Evolutionary conservation across 2,888 invertebrate species (phyloP).

Genomic region (Gisinianus flammeolus): DNA sequence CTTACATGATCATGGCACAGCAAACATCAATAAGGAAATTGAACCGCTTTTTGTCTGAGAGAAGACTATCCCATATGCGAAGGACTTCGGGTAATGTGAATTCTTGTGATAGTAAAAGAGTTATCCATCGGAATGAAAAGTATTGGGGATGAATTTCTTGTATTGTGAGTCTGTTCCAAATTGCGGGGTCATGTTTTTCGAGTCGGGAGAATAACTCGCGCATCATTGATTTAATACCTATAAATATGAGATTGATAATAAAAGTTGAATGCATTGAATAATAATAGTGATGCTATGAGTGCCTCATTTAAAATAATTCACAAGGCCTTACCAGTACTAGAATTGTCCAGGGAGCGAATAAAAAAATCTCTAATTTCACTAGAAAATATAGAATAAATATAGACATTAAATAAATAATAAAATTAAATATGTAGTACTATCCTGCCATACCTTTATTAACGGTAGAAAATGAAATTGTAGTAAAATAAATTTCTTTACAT

Average conservation of each 20-base stretch:
- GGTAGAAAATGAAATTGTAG: too few species aligned
- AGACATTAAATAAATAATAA: too few species aligned
- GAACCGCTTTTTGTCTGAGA: slow-evolving; percentile 88
- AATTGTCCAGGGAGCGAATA: slow-evolving; percentile 92
- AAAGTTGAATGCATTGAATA: too few species aligned
- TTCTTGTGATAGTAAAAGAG: slow-evolving; percentile 93
- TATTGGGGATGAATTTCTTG: slow-evolving; percentile 88
- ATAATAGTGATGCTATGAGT: too few species aligned
- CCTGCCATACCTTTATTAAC: too few species aligned
- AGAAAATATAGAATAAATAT: too few species aligned
- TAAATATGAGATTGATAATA: too few species aligned
- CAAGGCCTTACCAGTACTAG: slow-evolving; percentile 85
- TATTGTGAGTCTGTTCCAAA: slow-evolving; percentile 77
- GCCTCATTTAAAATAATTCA: neutral
- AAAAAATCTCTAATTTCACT: slow-evolving; percentile 96
- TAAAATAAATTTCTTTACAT: too few species aligned
- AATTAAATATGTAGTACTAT: too few species aligned
- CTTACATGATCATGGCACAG: slow-evolving; percentile 97
- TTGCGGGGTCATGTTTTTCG: slow-evolving; percentile 74
- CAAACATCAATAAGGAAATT: slow-evolving; percentile 90
- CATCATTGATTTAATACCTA: slow-evolving; percentile 81
- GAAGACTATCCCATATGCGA: slow-evolving; percentile 95
- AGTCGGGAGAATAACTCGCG: slow-evolving; percentile 76
- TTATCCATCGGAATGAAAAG: slow-evolving; percentile 74
- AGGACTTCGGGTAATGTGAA: slow-evolving; percentile 97